Conservation (phyloP, 37 sponge, comb jelly and placozoan species). For the Halichondria panicea region DNA sequence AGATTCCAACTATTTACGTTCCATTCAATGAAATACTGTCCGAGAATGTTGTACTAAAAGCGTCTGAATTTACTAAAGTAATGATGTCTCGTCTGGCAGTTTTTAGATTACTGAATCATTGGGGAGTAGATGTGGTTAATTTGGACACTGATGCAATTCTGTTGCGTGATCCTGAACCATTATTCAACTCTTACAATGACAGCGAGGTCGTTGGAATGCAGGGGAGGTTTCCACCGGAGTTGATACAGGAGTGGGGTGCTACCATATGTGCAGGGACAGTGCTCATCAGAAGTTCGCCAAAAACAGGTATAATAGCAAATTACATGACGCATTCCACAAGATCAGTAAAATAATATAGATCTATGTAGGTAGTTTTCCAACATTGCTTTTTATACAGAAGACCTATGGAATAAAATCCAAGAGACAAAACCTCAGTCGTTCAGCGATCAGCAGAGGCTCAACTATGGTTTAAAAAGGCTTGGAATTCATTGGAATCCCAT, state of each 20-base stretch:
- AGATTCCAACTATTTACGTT: conserved; percentile 1
- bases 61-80: conserved; percentile 6
- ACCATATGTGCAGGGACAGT: conserved; percentile 35
- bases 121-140: conserved; percentile 23
- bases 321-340: neutral
- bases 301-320: conserved; percentile 8
- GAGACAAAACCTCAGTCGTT: neutral
- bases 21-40: neutral
- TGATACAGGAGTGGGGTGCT: conserved; percentile 17
- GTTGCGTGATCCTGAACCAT: conserved; percentile 19
- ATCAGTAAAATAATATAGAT: neutral
- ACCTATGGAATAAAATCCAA: conserved; percentile 35
- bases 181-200: neutral
- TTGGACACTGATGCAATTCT: conserved; percentile 53
- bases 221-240: conserved; percentile 22
- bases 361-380: neutral
- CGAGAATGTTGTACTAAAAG: neutral
- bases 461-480: conserved; percentile 37
- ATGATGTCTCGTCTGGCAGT: conserved; percentile 35
- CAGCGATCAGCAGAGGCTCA: conserved; percentile 55
- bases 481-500: conserved; percentile 7
- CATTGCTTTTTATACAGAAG: conserved; percentile 17
- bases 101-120: conserved; percentile 30
- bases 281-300: conserved; percentile 11
- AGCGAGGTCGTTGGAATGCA: conserved; percentile 21